Evolutionary conservation across 2,113 vertebrate species (phyloP).

Genomic region (Trematocara marginatum): DNA sequence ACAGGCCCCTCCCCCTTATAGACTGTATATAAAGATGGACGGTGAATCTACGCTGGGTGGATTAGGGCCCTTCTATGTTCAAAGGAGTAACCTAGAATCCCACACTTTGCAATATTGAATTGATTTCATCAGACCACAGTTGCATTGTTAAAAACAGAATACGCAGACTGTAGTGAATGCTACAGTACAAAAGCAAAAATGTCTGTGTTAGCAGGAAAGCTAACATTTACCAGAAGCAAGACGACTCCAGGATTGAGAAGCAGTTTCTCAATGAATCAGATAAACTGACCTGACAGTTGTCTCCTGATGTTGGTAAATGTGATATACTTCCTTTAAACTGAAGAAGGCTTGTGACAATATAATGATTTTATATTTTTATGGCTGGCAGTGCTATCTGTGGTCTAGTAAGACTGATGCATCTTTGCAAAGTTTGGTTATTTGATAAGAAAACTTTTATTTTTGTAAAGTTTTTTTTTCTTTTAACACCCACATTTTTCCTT

Average conservation of each 20-base stretch:
- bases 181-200: accelerated
- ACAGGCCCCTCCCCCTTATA: neutral
- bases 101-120: neutral
- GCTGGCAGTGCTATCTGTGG: neutral
- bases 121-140: accelerated
- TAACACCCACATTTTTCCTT: accelerated
- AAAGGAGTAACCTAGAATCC: neutral
- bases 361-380: neutral
- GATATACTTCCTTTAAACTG: neutral
- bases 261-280: neutral
- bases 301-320: neutral
- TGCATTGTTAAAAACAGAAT: neutral
- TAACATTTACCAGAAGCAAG: neutral
- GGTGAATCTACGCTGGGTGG: neutral
- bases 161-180: neutral
- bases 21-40: neutral
- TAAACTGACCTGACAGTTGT: neutral
- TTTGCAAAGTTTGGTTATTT: neutral
- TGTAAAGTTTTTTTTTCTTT: neutral
- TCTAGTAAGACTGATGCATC: neutral
- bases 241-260: neutral
- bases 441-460: neutral
- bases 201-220: neutral
- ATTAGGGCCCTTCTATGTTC: neutral
- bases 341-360: neutral